A percentile compares a stretch with the other conserved stretches of the same genome.
Evolutionary conservation across 1,140 invertebrate genomes (phyloP).

Genomic region (Trachymyrmex cornetzi): DNA sequence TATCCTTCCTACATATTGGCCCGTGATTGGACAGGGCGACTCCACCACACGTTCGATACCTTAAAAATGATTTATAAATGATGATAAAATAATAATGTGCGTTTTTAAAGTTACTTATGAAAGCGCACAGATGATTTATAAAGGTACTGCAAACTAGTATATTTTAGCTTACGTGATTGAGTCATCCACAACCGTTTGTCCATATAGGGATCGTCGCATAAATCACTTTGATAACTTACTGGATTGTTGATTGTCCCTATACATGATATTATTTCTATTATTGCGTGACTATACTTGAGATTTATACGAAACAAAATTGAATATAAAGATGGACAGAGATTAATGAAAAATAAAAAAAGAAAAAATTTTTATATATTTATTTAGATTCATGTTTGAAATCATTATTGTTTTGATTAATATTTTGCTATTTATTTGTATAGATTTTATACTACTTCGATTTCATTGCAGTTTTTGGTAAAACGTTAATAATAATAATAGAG

Average conservation of each 20-base stretch:
- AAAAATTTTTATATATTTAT: neutral
- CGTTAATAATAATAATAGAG: neutral
- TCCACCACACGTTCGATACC: slow-evolving; percentile 86
- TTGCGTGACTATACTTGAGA: slow-evolving; percentile 27
- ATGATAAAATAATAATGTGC: neutral
- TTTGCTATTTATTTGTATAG: neutral
- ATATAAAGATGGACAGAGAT: slow-evolving; percentile 3
- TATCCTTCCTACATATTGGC: slow-evolving; percentile 90
- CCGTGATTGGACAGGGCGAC: slow-evolving; percentile 90
- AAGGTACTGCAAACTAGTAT: neutral
- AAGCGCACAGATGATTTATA: neutral
- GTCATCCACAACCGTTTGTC: slow-evolving; percentile 88
- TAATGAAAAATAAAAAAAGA: neutral
- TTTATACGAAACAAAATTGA: slow-evolving; percentile 3
- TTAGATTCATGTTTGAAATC: neutral
- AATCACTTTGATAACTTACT: slow-evolving; percentile 77
- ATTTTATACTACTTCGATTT: neutral
- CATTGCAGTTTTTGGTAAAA: neutral
- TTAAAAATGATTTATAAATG: slow-evolving; percentile 74
- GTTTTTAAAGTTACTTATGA: neutral
- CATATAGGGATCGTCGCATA: slow-evolving; percentile 85
- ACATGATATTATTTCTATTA: neutral
- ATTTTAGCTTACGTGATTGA: slow-evolving; percentile 88
- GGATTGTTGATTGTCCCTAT: slow-evolving; percentile 79
- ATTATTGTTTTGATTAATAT: neutral